These are phyloP conservation scores for Acleris literana DNA, from an alignment of 2,888 invertebrate genomes.

Conservation along the genomic window DNA sequence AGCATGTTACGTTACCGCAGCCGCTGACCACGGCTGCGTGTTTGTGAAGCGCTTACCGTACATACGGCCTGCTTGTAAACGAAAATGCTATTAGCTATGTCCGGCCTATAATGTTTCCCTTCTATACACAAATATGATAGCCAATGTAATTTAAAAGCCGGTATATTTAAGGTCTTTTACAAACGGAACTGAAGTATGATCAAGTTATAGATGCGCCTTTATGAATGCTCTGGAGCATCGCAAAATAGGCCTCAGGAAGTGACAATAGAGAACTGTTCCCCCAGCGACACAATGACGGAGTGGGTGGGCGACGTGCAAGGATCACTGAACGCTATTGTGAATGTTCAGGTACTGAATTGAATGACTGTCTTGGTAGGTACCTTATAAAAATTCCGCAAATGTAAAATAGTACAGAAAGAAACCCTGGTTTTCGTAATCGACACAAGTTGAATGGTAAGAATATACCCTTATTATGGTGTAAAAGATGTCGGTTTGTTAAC, in stretches of 20 bases:
- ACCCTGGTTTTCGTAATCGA: slow-evolving; percentile 5
- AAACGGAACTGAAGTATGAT: background rate
- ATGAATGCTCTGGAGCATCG: slow-evolving; percentile 29
- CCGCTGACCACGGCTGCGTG: slow-evolving; percentile 26
- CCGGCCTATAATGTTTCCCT: slow-evolving; percentile 32
- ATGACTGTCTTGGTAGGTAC: slow-evolving; percentile 54
- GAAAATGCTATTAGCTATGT: slow-evolving; percentile 35
- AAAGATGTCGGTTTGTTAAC: slow-evolving; percentile 9
- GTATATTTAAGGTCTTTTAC: background rate
- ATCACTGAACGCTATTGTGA: slow-evolving; percentile 78
- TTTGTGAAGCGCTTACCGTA: slow-evolving; percentile 31
- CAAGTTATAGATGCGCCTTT: too few relatives aligned
- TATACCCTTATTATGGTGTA: background rate
- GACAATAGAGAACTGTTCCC: slow-evolving; percentile 65
- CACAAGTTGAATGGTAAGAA: background rate
- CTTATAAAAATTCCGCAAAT: slow-evolving; percentile 45
- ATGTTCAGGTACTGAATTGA: slow-evolving; percentile 66
- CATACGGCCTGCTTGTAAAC: slow-evolving; percentile 25
- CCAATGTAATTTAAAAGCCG: slow-evolving; percentile 20
- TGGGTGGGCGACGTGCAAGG: slow-evolving; percentile 70
- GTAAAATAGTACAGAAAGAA: slow-evolving; percentile 49
- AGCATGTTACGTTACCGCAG: slow-evolving; percentile 31
- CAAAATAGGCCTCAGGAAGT: slow-evolving; percentile 56
- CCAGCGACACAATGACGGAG: slow-evolving; percentile 65
- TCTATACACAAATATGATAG: slow-evolving; percentile 23